Evolutionary conservation across 2,113 vertebrate species (phyloP).

Genomic region (Mesocricetus auratus): DNA sequence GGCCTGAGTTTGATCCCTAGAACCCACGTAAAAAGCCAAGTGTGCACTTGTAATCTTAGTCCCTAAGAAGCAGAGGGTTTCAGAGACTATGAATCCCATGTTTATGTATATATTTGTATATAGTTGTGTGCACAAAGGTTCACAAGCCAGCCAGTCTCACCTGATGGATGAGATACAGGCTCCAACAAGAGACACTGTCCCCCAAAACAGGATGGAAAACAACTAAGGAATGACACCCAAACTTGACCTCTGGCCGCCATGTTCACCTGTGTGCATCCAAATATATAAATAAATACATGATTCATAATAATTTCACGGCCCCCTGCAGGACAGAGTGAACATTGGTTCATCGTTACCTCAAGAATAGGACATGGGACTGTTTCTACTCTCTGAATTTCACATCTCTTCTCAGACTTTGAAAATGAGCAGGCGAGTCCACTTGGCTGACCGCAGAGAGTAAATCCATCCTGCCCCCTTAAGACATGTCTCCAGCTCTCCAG

Average conservation of each 20-base stretch:
- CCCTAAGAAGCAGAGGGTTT: neutral
- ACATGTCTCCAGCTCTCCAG: neutral
- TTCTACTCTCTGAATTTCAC: neutral
- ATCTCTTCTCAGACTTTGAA: neutral
- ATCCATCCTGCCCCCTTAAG: neutral
- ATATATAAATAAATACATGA: neutral
- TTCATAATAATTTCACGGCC: neutral
- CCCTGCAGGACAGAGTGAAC: neutral
- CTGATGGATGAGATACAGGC: neutral
- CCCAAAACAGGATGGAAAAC: neutral
- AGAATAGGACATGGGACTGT: accelerated
- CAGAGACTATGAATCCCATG: neutral
- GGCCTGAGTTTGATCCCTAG: neutral
- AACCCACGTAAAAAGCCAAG: neutral
- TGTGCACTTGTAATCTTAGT: neutral
- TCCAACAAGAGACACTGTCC: neutral
- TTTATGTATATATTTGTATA: neutral
- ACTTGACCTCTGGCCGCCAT: neutral
- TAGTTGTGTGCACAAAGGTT: neutral
- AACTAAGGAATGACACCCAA: neutral
- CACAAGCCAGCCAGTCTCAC: neutral
- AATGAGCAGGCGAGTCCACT: neutral
- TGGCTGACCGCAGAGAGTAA: too few relatives aligned
- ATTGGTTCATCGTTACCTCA: neutral
- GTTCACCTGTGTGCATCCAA: neutral